Evolutionary conservation across 2,113 vertebrate species (phyloP).

Genomic region (Synchiropus splendidus): DNA sequence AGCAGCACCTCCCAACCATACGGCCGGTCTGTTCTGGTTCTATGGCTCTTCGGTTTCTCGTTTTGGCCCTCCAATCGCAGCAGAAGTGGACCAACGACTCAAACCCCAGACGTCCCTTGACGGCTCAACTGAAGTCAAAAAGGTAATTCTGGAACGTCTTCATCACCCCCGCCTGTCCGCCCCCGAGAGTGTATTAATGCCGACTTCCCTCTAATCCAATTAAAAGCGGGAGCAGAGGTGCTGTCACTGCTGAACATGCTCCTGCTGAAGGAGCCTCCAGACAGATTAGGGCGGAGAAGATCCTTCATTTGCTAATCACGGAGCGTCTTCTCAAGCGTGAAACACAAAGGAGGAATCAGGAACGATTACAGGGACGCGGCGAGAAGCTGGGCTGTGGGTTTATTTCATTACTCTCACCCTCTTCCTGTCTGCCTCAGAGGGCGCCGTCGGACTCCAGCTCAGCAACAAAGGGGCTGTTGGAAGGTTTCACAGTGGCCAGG

Average conservation of each 20-base stretch:
- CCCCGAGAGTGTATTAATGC: constrained; percentile 36
- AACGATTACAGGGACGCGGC: constrained; percentile 46
- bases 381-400: constrained; percentile 40
- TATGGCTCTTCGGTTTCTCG: too few species aligned
- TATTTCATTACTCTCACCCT: too few species aligned
- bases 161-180: constrained; percentile 31
- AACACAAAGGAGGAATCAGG: constrained; percentile 61
- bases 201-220: constrained; percentile 58
- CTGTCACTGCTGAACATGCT: constrained; percentile 56
- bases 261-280: constrained; percentile 45
- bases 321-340: constrained; percentile 48
- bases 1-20: too few species aligned
- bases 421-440: too few species aligned
- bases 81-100: too few species aligned
- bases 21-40: too few species aligned
- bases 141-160: constrained; percentile 32
- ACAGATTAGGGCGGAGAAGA: constrained; percentile 55
- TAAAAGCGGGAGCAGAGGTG: constrained; percentile 44
- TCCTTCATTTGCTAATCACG: constrained; percentile 62
- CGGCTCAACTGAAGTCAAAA: constrained; percentile 12
- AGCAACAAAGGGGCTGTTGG: too few species aligned
- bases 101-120: too few species aligned
- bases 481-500: too few species aligned
- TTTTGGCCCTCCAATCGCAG: too few species aligned
- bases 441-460: not conserved